phyloP scores from a whole-genome alignment of 2,113 vertebrate genomes.

The Lagopus leucura region DNA sequence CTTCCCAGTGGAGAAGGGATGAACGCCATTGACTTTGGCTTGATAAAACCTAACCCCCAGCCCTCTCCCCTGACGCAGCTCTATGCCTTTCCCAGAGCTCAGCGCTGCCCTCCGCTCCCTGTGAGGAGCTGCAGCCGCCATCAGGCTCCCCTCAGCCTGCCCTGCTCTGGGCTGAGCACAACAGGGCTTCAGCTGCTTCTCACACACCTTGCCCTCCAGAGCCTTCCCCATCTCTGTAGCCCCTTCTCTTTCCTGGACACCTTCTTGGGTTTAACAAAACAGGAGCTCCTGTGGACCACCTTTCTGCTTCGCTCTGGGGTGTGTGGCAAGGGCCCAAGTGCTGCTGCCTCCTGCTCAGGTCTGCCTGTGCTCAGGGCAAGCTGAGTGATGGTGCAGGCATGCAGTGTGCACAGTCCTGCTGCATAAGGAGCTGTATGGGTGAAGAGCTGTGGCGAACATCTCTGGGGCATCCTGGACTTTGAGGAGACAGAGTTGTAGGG shows the following conservation, averaged over 20 bases:
- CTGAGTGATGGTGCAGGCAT: background rate
- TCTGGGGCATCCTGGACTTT: background rate
- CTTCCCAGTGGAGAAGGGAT: background rate
- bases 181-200: no score
- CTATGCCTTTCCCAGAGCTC: no score
- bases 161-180: no score
- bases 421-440: background rate
- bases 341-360: background rate
- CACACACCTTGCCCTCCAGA: no score
- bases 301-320: background rate
- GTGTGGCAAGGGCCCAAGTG: fast-evolving
- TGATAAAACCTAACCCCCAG: background rate
- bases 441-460: background rate
- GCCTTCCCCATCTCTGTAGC: no score
- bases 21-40: background rate
- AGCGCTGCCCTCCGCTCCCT: no score
- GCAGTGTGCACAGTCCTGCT: background rate
- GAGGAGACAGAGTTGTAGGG: background rate
- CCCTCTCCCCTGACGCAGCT: no score
- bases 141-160: no score
- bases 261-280: background rate
- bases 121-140: no score
- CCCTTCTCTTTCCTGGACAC: background rate
- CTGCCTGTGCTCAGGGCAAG: background rate
- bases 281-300: background rate